Percentiles rank a stretch among this genome's conserved stretches.
phyloP scores from a whole-genome alignment of 2,888 invertebrate species.

The Drepana falcataria region DNA sequence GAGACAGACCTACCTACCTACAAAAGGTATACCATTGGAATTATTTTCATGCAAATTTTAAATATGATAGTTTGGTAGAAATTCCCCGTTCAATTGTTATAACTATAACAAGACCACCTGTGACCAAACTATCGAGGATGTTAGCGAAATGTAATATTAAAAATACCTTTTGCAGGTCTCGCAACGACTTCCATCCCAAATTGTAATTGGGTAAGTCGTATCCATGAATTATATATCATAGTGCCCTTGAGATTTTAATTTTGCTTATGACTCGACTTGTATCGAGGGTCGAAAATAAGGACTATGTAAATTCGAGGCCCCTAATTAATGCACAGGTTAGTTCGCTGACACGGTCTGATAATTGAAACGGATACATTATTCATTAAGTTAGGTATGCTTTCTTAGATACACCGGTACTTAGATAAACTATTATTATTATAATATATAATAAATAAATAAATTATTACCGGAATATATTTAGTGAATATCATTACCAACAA shows the following conservation, averaged over 20 bases:
- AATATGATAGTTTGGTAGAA: background rate
- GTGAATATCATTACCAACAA: too few species aligned
- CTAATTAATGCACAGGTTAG: slow-evolving; percentile 26
- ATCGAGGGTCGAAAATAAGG: background rate
- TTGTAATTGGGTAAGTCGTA: background rate
- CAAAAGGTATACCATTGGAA: background rate
- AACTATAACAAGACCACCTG: background rate
- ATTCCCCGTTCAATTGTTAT: background rate
- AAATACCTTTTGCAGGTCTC: background rate
- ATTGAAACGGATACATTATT: slow-evolving; percentile 26
- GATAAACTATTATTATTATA: background rate
- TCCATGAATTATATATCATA: slow-evolving; percentile 1
- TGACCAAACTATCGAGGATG: background rate
- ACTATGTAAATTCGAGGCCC: slow-evolving; percentile 23
- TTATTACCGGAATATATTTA: too few species aligned
- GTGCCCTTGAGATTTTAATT: background rate
- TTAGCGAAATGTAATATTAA: background rate
- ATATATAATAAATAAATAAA: too few species aligned
- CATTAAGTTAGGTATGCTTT: background rate
- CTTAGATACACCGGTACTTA: background rate
- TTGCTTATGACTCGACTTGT: background rate
- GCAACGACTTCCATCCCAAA: background rate
- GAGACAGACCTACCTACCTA: too few species aligned
- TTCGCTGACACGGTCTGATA: slow-evolving; percentile 22
- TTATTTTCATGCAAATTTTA: background rate